Base-by-base conservation (phyloP, 2,113 vertebrate genomes). In the Cheilinus undulatus region DNA sequence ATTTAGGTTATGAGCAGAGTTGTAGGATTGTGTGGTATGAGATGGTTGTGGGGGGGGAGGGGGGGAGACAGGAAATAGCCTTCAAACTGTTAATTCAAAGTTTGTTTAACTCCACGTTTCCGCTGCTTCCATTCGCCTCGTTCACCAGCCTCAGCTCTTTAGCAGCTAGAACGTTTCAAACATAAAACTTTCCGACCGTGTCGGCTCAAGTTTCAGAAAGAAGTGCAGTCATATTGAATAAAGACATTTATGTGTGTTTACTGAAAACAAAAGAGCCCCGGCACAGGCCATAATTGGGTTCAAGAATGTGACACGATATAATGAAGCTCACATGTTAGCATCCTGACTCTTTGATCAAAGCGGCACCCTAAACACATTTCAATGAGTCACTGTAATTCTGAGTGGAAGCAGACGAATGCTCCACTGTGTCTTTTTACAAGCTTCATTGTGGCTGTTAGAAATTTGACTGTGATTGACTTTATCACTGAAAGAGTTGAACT, bases 81-180 rank as follows among this genome's bases (percentile, higher is more conserved):
- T 56, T 76, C 23, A 38, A 64, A 72, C 64, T 61, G 52, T 84
- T 77, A 65, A 83, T 84, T 88, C 63, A 78, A 52, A 52, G 77
- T 67, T 82, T 69, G 76, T 83, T 86, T 76, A 87, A 77, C 58
- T 74, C 42, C 26, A 76, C 42, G 61, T 83, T 66, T 82, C 73
- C 43, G 26, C 51, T 63, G 67, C 42, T 67, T 58, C 23, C 49
- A 23, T 46, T 54, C 4, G 30, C 45, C 50, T 57, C 46, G 49
- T 23, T 81, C 46, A 57, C 30, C 58, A 49, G 20, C 49, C 54
- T 48, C 53, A 62, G 28, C 32, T 48, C 76, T 56, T 5, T 13
- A 65, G 40, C 24, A 42, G 15, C 4, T 14, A 19, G 40, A 42
- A 42, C 17, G 40, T 12, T 32, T 20, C 51, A 10, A 28, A n/a